Base-by-base conservation (phyloP, 2,888 invertebrate species). In the Tuta absoluta region DNA sequence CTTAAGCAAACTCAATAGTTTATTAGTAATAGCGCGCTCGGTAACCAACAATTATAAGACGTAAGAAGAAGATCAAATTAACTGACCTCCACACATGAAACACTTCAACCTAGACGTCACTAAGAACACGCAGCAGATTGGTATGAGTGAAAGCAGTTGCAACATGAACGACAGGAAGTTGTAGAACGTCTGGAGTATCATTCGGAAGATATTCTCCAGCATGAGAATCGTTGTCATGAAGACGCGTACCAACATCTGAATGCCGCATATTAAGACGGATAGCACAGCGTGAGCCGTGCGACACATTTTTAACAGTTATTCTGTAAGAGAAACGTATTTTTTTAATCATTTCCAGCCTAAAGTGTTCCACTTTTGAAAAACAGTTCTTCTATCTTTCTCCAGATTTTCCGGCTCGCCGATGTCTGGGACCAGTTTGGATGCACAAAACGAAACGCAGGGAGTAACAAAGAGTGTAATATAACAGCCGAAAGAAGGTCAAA, bases 171-270 rank as follows among this genome's bases (percentile, higher is more conserved):
- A 89, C 75, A 89, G 73, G 63, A 87, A 84, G 74, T 89, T 90
- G 74, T 90, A 90, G 0, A 84, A 11, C 1, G 89, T 86, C 71
- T 88, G 89, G 23, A 89, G 71, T 4, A 87, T 41, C 87, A 87
- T 87, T 63, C 87, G 76, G 65, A 89, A 77, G 2, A 89, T 70
- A 67, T 89, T 89, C 67, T 90, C 90, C 7, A 88, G 61, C 89
- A 89, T 87, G 23, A 91, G 79, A 48, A 90, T 78, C 10, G 85
- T 37, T 66, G 88, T 89, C 86, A 89, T 87, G 51, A 89, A 80
- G 69, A 89, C 81, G 67, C 90, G 76, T 11, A 87, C 84, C 33
- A 88, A 58, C 85, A 87, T 89, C 80, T 80, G 69, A 90, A 90
- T 82, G 87, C 81, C 71, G 66, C 66, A 51, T 78, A 79, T 63